Evolutionary conservation across 2,888 invertebrate genomes (phyloP), one percentile per base, ranked within the genome.

Genomic region (Caenorhabditis sp.): DNA sequence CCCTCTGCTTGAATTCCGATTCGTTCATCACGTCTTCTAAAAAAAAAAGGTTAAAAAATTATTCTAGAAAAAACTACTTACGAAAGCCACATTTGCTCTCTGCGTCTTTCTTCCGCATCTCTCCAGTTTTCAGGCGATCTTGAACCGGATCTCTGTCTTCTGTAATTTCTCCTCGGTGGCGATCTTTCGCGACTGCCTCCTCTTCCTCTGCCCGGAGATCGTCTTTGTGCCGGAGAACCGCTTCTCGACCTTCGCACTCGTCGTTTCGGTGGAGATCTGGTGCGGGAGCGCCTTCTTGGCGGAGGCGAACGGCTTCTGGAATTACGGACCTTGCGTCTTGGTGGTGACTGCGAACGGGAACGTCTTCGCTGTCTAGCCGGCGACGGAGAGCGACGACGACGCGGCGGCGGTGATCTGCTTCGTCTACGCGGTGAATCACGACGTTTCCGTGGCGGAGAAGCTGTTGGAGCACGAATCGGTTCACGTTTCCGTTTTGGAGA

Each of bases 1-100:
- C 88, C 88, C 13, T 62, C 32, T 13, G 67, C 37, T 70, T 84
- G 78, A 35, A 88, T 71, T 1, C 72, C 70, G 44, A 78, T 65
- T 67, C 88, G 81, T 2, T 78, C 61, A 9, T 84, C 69, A 1
- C 88, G 74, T 37, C 88, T 68, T 26, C 86, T 87, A 62, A 40
- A 82, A 82, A 55, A 8, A 20, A 0, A 26, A 50, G 0, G 47
- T 9, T n/a, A 32, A 24, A 1, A 18, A 64, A 37, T 3, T 60
- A 8, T 35, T 26, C 9, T 55, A 26, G 1, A 8, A 24, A 68
- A 28, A 15, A 18, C 26, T 8, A 53, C 70, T 53, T 35, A 72
- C 72, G 32, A 22, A 13, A 44, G 13, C 79, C 79, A 79, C 71
- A 79, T 79, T 53, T 60, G 71, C 9, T 71, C 79, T 37, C 35